A percentile compares a stretch with the other conserved stretches of the same genome.
These are phyloP conservation scores for Zosterops borbonicus DNA, from an alignment of 2,113 vertebrate species.

Conservation along the genomic window DNA sequence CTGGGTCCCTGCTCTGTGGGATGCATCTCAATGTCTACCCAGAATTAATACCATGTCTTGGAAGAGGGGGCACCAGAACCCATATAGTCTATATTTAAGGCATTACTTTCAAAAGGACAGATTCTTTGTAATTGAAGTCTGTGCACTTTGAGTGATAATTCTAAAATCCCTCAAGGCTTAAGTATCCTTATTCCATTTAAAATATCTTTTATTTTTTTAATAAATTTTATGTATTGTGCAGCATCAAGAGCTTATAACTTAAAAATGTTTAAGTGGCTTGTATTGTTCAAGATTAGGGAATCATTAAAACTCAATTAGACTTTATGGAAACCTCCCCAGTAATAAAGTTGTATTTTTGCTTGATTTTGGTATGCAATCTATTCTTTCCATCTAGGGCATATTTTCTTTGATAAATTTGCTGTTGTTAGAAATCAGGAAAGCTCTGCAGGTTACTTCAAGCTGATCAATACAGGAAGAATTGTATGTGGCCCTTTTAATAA, in stretches of 20 bases:
- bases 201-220: not conserved
- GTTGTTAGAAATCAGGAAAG: not conserved
- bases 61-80: not conserved
- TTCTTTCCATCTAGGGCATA: not conserved
- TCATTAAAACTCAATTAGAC: not conserved
- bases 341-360: not conserved
- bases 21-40: not conserved
- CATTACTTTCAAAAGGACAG: not conserved
- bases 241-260: not conserved
- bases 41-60: not conserved
- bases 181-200: not conserved
- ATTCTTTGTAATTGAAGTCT: not conserved
- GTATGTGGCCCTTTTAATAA: not conserved
- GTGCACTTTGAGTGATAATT: not conserved
- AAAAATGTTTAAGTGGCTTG: not conserved
- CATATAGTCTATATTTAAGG: not conserved
- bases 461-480: not conserved
- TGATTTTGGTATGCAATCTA: not conserved
- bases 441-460: not conserved
- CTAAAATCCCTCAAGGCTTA: not conserved
- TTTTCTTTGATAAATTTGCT: not conserved
- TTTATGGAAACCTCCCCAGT: not conserved
- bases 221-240: not conserved
- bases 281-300: not conserved
- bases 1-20: fast-evolving